A percentile compares a stretch with the other conserved stretches of the same genome.
These are phyloP conservation scores for Parnassius mnemosyne DNA, from an alignment of 2,888 invertebrate species.

Conservation along the genomic window DNA sequence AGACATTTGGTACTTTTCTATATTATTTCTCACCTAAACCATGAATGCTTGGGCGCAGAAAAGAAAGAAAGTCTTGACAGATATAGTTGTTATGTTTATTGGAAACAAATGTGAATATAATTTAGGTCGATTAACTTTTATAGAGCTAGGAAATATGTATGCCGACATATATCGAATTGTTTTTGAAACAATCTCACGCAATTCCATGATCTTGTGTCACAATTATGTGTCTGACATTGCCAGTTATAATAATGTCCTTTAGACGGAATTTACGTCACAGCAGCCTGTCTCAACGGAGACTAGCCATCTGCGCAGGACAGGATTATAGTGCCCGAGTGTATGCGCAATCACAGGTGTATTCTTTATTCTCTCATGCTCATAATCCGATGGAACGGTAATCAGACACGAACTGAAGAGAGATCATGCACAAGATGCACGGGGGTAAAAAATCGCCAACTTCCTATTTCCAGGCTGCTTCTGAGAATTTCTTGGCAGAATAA, in stretches of 20 bases:
- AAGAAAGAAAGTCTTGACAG: slow-evolving; percentile 29
- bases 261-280: no score
- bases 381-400: neutral
- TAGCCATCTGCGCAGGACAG: no score
- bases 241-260: no score
- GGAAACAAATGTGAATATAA: slow-evolving; percentile 19
- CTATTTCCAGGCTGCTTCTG: no score
- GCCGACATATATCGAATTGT: neutral
- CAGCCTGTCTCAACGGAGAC: neutral
- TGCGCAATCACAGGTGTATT: no score
- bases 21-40: slow-evolving; percentile 33
- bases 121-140: neutral
- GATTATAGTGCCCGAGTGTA: no score
- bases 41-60: slow-evolving; percentile 34
- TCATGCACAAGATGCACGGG: no score
- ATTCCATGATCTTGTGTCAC: neutral
- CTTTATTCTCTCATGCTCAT: no score
- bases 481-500: no score
- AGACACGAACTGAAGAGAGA: no score
- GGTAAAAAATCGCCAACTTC: no score
- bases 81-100: slow-evolving; percentile 33
- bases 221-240: neutral
- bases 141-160: neutral
- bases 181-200: neutral
- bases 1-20: no score